Evolutionary conservation across 2,797 vertebrate genomes (phyloP), one percentile per base, ranked within the genome.

Genomic region (Argyrosomus regius): DNA sequence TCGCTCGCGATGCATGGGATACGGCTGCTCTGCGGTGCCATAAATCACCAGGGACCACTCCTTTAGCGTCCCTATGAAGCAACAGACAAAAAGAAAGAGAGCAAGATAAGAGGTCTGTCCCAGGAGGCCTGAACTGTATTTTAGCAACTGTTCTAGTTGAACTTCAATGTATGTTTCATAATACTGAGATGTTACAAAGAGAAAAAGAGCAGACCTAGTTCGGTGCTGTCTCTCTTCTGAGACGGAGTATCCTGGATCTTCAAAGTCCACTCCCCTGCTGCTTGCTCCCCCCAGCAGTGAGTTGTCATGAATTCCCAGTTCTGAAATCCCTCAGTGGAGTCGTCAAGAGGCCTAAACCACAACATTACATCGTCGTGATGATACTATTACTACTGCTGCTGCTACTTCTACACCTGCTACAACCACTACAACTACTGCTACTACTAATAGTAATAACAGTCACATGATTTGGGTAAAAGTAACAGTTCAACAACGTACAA

Each of bases 251-350:
- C 97, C 73, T 95, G 96, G 89, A 99, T 96, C 93, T 97, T 96
- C 88, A 99, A 92, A 82, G 96, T 94, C 98, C 98, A 99, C 69
- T 97, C 96, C 72, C 98, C 98, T 3, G 95, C 93, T 41, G 97
- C 95, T 83, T 91, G 96, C 93, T 99, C 98, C 75, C 97, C 98
- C 98, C 98, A 99, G 93, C 96, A 97, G 83, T 99, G 98, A 86
- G 97, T 96, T 17, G 97, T 99, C 98, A 99, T 99, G 85, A 99
- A 98, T 81, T 98, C 97, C 98, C 98, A 99, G 77, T 97, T 96
- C 87, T 96, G 96, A 93, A 99, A 99, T 73, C 98, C 98, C 85
- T 98, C 96, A 72, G 95, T 94, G 85, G 98, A 98, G 95, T 96
- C 94, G 88, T 99, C 98, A 87, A 97, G 96, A 74, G 97, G 93